Percentiles rank a stretch among this genome's conserved stretches.
phyloP scores from a whole-genome alignment of 2,888 invertebrate species.

The Ophion ellenae region DNA sequence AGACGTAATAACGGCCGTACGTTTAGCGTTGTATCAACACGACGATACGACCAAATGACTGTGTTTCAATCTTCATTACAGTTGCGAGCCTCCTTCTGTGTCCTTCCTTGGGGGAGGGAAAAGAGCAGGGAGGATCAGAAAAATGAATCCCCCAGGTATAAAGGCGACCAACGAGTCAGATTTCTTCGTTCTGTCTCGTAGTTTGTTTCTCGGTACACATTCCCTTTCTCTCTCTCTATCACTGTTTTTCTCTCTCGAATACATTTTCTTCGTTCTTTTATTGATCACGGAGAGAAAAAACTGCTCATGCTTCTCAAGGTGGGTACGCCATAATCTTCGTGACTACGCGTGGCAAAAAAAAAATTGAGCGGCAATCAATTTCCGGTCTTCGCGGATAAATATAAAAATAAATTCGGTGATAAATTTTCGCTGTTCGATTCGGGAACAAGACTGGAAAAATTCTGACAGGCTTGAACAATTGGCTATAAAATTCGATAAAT shows the following conservation, averaged over 20 bases:
- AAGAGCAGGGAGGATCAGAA: conserved; percentile 35
- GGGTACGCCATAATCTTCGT: conserved; percentile 64
- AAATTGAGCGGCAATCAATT: neutral
- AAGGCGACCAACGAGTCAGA: conserved; percentile 68
- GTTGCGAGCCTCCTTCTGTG: conserved; percentile 51
- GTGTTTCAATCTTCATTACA: conserved; percentile 77
- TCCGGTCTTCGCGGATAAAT: neutral
- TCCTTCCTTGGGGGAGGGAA: conserved; percentile 11
- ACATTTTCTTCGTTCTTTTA: conserved; percentile 3
- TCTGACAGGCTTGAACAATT: neutral
- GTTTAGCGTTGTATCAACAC: conserved; percentile 76
- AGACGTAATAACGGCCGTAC: conserved; percentile 80
- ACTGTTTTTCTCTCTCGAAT: conserved; percentile 1
- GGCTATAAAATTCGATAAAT: neutral
- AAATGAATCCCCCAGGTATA: conserved; percentile 65
- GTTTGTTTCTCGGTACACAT: conserved; percentile 54
- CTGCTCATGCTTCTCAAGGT: conserved; percentile 80
- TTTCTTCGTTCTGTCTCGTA: conserved; percentile 74
- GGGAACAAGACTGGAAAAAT: neutral
- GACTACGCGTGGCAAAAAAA: neutral
- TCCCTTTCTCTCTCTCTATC: conserved; percentile 69
- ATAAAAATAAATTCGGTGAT: neutral
- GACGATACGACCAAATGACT: conserved; percentile 77
- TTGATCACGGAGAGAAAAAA: conserved; percentile 41
- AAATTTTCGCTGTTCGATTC: neutral